Conservation (phyloP, 92 coral and sea anemone species). For the Phenganax subtilis region DNA sequence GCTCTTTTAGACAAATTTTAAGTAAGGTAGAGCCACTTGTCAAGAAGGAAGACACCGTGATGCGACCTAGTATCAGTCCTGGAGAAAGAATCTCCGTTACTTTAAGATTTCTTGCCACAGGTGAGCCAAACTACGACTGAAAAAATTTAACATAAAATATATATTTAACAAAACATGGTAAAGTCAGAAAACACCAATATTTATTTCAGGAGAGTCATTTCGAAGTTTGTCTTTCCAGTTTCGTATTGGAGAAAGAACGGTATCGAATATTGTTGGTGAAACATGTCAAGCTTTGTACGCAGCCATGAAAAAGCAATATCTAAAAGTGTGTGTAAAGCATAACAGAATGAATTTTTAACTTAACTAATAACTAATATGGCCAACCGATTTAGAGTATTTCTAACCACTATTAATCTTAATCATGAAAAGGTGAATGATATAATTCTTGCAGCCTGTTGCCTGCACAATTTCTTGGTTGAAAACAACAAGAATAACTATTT, state of each 20-base stretch:
- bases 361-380: too few species aligned
- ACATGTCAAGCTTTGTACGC: too few species aligned
- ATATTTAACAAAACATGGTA: background rate
- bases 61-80: conserved; percentile 49
- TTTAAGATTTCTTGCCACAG: conserved; percentile 48
- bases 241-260: too few species aligned
- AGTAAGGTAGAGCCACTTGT: conserved; percentile 26
- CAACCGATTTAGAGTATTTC: too few species aligned
- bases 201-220: background rate
- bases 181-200: background rate
- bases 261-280: too few species aligned
- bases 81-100: conserved; percentile 53
- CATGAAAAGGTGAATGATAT: too few species aligned
- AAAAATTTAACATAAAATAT: background rate
- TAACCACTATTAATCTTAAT: too few species aligned
- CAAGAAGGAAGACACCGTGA: conserved; percentile 39
- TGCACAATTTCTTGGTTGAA: too few species aligned
- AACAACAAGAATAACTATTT: background rate
- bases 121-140: conserved; percentile 22
- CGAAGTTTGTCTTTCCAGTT: background rate
- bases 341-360: background rate
- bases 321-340: too few species aligned
- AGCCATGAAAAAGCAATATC: too few species aligned
- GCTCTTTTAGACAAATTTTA: conserved; percentile 35
- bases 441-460: too few species aligned